Evolutionary conservation across 92 coral and sea anemone species (phyloP).

Genomic region (Epizoanthus stellaris): DNA sequence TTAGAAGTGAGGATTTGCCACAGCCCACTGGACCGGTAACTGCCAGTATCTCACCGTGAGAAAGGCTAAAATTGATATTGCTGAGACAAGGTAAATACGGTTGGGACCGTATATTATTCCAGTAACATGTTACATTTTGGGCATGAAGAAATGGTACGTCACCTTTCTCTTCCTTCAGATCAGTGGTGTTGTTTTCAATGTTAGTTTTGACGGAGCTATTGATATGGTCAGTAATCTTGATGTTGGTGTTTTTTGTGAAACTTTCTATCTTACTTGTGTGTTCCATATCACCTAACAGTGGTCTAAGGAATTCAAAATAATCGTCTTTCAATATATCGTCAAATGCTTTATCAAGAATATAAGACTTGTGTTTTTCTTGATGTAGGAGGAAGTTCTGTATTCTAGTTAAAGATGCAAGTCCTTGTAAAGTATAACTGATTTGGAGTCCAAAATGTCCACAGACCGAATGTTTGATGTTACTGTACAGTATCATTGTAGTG

Average conservation of each 20-base stretch:
- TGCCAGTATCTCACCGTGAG: conserved; percentile 23
- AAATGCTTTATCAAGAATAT: background rate
- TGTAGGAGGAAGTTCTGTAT: conserved; percentile 24
- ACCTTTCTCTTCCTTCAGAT: background rate
- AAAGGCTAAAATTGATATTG: conserved; percentile 17
- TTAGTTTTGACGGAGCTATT: background rate
- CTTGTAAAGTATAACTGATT: conserved; percentile 30
- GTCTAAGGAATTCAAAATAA: background rate
- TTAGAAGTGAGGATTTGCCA: conserved; percentile 36
- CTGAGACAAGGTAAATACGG: conserved; percentile 36
- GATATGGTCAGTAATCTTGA: no score
- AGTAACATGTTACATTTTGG: conserved; percentile 22
- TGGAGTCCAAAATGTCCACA: conserved; percentile 40
- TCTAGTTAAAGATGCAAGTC: conserved; percentile 28
- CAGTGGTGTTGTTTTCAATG: background rate
- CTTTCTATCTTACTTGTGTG: background rate
- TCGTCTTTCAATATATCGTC: background rate
- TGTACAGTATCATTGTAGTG: conserved; percentile 42
- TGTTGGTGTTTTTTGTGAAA: background rate
- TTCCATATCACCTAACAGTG: conserved; percentile 20
- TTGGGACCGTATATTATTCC: background rate
- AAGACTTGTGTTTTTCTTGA: conserved; percentile 24
- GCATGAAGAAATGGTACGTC: background rate
- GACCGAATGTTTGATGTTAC: conserved; percentile 37
- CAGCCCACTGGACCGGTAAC: conserved; percentile 41